Evolutionary conservation across 92 coral and sea anemone genomes (phyloP).

Genomic region (Montipora capitata): DNA sequence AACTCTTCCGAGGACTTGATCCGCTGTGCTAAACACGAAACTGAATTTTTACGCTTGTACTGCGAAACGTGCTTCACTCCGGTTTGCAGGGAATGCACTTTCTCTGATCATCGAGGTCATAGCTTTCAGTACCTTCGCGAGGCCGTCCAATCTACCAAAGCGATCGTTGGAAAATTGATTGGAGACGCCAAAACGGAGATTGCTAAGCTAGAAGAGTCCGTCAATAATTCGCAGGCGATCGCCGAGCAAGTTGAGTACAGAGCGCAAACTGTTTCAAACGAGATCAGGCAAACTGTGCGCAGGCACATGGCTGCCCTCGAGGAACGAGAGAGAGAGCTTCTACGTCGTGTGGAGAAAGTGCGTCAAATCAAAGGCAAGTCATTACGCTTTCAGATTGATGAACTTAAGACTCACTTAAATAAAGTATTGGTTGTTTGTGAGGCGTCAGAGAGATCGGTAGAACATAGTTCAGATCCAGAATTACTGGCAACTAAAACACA

Average conservation of each 20-base stretch:
- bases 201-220: conserved; percentile 88
- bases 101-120: conserved; percentile 92
- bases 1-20: conserved; percentile 70
- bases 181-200: conserved; percentile 89
- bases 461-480: conserved; percentile 87
- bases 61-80: conserved; percentile 97
- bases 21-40: conserved; percentile 92
- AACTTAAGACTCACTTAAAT: conserved; percentile 83
- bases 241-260: conserved; percentile 91
- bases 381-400: conserved; percentile 93
- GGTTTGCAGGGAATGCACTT: conserved; percentile 94
- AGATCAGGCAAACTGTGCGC: conserved; percentile 90
- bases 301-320: conserved; percentile 96
- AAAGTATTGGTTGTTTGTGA: conserved; percentile 77
- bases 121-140: conserved; percentile 94
- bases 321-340: conserved; percentile 94
- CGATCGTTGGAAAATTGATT: conserved; percentile 87
- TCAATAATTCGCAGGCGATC: conserved; percentile 80
- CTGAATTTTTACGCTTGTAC: conserved; percentile 89
- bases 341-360: conserved; percentile 99
- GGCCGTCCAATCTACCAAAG: conserved; percentile 87
- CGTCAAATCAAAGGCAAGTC: conserved; percentile 99
- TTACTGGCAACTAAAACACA: conserved; percentile 81
- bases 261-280: conserved; percentile 88
- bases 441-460: conserved; percentile 85